Evolutionary conservation across 2,888 invertebrate species (phyloP), one percentile per base, ranked within the genome.

Genomic region (Boloria selene): DNA sequence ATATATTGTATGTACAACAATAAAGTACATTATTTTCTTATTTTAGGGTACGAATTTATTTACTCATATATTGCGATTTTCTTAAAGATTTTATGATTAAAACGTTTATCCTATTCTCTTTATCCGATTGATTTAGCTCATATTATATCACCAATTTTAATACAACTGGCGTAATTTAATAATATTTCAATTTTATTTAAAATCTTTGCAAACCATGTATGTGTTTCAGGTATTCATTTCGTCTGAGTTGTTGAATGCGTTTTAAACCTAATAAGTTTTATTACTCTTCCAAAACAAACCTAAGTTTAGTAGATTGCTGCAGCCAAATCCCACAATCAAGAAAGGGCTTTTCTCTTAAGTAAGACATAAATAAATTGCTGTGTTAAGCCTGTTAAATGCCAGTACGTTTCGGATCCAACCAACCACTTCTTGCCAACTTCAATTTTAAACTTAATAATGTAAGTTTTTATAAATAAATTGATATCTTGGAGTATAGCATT

Each of bases 241-340:
- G n/a, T n/a, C n/a, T n/a, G n/a, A n/a, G n/a, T n/a, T n/a, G n/a
- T 0, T 4, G 18, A 4, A 17, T 14, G 5, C 18, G 50, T 22
- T 55, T 18, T 42, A 18, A n/a, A 18, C 6, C 0, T 45, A 45
- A 56, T 45, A 56, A 22, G 56, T 56, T 56, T 63, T 52, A 49
- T 60, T 55, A 55, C 64, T 51, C 59, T 67, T 60, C 54, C 22
- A 31, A 51, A 64, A 64, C 59, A 60, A 60, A 67, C 51, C 53
- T 44, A 38, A 67, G 13, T 67, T 64, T 22, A 66, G 52, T 66
- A 53, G 67, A 63, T 67, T 64, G 45, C 45, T 56, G 55, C 63
- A 44, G 54, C 63, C 59, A 63, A 67, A 67, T 67, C 67, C 55
- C 55, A 55, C 67, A 67, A 67, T 67, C 64, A 64, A 67, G 67